Conservation (phyloP, 2,797 vertebrate genomes). For the Anguilla megastoma region DNA sequence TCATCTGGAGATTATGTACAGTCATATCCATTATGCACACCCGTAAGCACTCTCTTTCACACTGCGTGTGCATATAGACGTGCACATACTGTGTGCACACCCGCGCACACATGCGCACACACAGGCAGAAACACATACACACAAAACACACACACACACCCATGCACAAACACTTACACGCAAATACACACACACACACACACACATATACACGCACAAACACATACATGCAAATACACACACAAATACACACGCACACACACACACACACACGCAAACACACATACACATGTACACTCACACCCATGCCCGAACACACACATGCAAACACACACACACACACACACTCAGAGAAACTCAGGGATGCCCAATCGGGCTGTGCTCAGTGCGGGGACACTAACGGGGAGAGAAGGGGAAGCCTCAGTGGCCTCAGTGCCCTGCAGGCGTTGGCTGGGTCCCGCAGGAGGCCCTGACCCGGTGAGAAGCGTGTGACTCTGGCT, state of each 20-base stretch:
- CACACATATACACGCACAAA: background rate
- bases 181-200: too few relatives aligned
- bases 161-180: too few relatives aligned
- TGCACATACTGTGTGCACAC: background rate
- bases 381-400: background rate
- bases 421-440: background rate
- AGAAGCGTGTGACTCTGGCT: background rate
- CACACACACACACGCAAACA: background rate
- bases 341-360: background rate
- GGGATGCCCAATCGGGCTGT: conserved; percentile 1
- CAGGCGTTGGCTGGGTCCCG: background rate
- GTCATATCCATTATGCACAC: background rate
- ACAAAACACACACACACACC: too few relatives aligned
- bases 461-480: background rate
- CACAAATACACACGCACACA: background rate
- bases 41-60: background rate
- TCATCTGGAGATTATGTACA: conserved; percentile 53
- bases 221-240: background rate
- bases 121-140: background rate
- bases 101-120: background rate
- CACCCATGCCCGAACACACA: background rate
- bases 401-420: background rate
- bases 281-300: conserved; percentile 5
- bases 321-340: background rate
- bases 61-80: background rate